phyloP scores from a whole-genome alignment of 2,113 vertebrate species.

The Craseonycteris thonglongyai region DNA sequence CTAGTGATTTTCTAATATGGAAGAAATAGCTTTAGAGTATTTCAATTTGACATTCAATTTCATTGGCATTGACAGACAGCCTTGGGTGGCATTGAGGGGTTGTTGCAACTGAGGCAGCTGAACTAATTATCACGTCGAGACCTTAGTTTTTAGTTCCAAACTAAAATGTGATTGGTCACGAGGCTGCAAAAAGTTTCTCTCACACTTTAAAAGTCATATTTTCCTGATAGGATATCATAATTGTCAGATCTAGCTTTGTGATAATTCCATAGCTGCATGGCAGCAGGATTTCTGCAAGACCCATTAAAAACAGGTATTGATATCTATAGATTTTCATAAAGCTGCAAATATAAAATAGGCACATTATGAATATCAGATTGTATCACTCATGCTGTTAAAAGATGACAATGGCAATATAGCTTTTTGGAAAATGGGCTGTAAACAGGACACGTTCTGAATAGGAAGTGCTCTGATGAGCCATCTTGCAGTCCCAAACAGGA shows the following conservation, averaged over 20 bases:
- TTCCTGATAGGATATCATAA: conserved; percentile 65
- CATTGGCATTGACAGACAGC: conserved; percentile 65
- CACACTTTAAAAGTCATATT: conserved; percentile 50
- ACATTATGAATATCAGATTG: conserved; percentile 70
- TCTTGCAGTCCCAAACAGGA: conserved; percentile 3
- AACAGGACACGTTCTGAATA: conserved; percentile 61
- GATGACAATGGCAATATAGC: conserved; percentile 56
- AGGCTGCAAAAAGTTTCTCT: conserved; percentile 51
- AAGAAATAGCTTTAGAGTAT: conserved; percentile 60
- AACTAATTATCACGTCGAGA: conserved; percentile 65
- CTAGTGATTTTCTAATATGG: conserved; percentile 56
- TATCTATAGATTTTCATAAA: conserved; percentile 76
- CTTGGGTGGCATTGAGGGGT: conserved; percentile 56
- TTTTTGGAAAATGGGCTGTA: conserved; percentile 52
- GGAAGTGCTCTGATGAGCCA: conserved; percentile 47
- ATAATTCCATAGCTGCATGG: conserved; percentile 56
- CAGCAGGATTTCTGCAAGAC: conserved; percentile 64
- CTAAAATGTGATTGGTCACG: conserved; percentile 48
- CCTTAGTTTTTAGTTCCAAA: conserved; percentile 59
- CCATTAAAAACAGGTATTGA: conserved; percentile 73
- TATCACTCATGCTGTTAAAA: conserved; percentile 64
- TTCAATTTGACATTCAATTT: conserved; percentile 61
- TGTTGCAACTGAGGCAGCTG: conserved; percentile 40
- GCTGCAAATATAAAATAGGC: conserved; percentile 66
- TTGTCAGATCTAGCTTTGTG: conserved; percentile 65